Conservation (phyloP, 1,140 invertebrate genomes). For the Palaemon carinicauda region DNA sequence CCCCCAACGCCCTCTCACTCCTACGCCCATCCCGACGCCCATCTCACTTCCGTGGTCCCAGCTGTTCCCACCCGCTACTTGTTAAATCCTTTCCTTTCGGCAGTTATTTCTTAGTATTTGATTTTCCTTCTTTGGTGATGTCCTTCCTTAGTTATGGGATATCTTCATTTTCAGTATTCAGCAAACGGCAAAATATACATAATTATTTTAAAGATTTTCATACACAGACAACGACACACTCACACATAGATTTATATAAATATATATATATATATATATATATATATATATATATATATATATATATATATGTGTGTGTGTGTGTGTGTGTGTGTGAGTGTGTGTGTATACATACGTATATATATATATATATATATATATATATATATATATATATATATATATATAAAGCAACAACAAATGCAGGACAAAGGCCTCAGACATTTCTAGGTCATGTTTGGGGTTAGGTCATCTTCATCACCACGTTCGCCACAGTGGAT, state of each 20-base stretch:
- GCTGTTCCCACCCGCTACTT: neutral
- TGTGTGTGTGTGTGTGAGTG: neutral
- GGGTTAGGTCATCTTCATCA: too few relatives aligned
- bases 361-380: slow-evolving; percentile 12
- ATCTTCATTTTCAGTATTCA: too few relatives aligned
- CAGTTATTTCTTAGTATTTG: neutral
- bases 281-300: neutral
- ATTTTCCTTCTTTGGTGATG: neutral
- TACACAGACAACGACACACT: neutral
- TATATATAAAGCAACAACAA: too few relatives aligned
- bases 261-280: neutral
- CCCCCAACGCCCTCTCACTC: too few relatives aligned
- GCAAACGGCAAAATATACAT: neutral
- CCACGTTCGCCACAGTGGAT: too few relatives aligned
- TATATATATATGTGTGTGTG: neutral
- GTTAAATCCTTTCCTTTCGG: neutral
- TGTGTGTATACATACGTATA: too few relatives aligned
- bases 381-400: neutral
- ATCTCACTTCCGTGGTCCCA: too few relatives aligned
- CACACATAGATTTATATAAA: neutral
- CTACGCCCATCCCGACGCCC: too few relatives aligned
- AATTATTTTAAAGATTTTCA: too few relatives aligned
- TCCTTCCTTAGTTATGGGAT: neutral
- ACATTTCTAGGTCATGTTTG: too few relatives aligned
- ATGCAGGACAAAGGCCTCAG: too few relatives aligned